phyloP scores from a whole-genome alignment of 1,140 invertebrate species.

The Aleiodes sp. region DNA sequence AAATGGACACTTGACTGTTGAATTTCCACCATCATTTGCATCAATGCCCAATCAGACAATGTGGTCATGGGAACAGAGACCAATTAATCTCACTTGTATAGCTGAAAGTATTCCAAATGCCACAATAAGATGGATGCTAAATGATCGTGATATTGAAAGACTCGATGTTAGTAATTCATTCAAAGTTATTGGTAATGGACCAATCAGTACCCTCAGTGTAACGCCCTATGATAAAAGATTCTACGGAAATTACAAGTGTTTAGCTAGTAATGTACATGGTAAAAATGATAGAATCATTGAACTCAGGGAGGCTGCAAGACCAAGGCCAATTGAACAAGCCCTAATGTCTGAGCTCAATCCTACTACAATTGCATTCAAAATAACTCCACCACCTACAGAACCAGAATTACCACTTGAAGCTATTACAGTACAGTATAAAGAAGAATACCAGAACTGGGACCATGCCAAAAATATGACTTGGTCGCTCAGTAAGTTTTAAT shows the following conservation, averaged over 20 bases:
- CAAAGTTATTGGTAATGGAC: conserved; percentile 72
- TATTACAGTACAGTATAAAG: conserved; percentile 80
- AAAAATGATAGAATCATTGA: conserved; percentile 72
- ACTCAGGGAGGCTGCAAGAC: conserved; percentile 76
- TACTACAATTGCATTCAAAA: conserved; percentile 82
- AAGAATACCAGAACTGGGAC: conserved; percentile 72
- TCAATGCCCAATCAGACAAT: conserved; percentile 75
- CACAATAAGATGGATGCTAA: conserved; percentile 83
- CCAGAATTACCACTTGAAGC: conserved; percentile 78
- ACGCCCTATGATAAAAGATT: conserved; percentile 71
- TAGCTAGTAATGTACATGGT: conserved; percentile 82
- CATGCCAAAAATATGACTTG: conserved; percentile 76
- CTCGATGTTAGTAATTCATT: conserved; percentile 67
- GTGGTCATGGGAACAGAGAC: conserved; percentile 83
- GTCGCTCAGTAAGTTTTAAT: conserved; percentile 73
- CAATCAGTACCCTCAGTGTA: conserved; percentile 75
- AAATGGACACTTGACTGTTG: conserved; percentile 85
- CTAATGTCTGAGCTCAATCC: conserved; percentile 77
- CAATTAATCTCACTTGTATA: conserved; percentile 88
- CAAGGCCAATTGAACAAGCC: conserved; percentile 68
- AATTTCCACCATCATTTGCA: conserved; percentile 83
- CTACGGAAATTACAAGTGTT: conserved; percentile 84
- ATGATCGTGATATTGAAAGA: conserved; percentile 51
- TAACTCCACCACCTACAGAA: conserved; percentile 76
- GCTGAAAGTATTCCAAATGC: conserved; percentile 92